Conservation (phyloP, 2,113 vertebrate species). For the Quiscalus mexicanus region DNA sequence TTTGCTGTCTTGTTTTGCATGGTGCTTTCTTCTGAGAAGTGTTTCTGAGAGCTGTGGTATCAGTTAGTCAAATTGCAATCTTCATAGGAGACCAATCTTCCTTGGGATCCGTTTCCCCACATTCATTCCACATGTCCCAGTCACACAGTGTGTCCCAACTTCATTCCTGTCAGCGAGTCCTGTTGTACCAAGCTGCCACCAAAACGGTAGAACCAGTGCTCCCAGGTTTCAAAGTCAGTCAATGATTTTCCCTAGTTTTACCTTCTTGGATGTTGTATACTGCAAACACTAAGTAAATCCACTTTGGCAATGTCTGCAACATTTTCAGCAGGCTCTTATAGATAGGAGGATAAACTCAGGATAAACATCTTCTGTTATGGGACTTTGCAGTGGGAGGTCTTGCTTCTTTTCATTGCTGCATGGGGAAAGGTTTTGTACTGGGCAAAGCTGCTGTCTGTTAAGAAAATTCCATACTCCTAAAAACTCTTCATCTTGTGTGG, state of each 20-base stretch:
- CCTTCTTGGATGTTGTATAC: not conserved
- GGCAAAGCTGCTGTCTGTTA: not conserved
- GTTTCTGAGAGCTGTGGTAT: not conserved
- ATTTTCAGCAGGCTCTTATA: not conserved
- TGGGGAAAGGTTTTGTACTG: not conserved
- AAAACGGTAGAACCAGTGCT: not conserved
- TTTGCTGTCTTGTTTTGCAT: slow-evolving; percentile 3
- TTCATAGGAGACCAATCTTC: not conserved
- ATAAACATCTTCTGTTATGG: not conserved
- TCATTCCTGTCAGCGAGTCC: not conserved
- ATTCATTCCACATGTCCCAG: not conserved
- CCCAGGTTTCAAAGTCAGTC: not conserved
- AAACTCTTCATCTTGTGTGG: not conserved
- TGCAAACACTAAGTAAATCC: not conserved
- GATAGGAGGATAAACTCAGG: too few species aligned
- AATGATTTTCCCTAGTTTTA: not conserved
- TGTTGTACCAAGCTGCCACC: not conserved
- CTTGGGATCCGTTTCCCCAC: not conserved
- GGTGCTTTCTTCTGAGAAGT: not conserved
- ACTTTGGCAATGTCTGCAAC: not conserved
- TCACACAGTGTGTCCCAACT: not conserved
- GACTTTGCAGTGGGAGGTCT: not conserved
- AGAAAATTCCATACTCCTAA: not conserved
- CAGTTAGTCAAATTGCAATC: not conserved
- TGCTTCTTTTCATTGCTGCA: not conserved